phyloP scores from a whole-genome alignment of 2,113 vertebrate species.

The Centropus bengalensis region DNA sequence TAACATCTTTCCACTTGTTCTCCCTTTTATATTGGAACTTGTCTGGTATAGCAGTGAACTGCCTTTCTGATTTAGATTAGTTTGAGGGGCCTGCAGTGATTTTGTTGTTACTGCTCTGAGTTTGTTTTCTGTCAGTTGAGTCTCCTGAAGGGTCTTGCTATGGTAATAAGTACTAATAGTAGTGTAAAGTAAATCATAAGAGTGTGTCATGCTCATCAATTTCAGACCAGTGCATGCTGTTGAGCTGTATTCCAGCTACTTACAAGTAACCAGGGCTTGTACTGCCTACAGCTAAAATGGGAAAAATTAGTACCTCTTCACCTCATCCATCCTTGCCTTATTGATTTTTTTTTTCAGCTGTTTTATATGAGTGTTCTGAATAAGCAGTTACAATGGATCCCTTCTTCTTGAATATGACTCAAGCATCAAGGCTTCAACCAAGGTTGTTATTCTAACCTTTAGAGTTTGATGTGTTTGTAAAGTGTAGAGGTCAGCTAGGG shows the following conservation, averaged over 20 bases:
- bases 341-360: conserved; percentile 26
- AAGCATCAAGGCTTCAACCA: not conserved
- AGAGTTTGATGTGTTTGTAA: conserved; percentile 15
- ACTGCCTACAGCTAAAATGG: not conserved
- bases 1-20: not conserved
- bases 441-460: conserved; percentile 37
- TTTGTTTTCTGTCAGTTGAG: not conserved
- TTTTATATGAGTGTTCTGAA: not conserved
- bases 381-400: not conserved
- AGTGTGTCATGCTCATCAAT: not conserved
- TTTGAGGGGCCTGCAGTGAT: not conserved
- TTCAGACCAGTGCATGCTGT: not conserved
- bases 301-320: not conserved
- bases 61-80: not conserved
- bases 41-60: not conserved
- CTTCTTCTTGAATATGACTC: conserved; percentile 11
- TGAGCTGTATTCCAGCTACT: not conserved
- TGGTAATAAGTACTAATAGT: not conserved
- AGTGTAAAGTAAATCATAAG: not conserved
- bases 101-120: not conserved
- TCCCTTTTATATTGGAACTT: not conserved
- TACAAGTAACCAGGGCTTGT: not conserved
- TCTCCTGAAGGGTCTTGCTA: not conserved
- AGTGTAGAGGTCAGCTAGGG: not conserved
- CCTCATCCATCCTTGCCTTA: not conserved